phyloP scores from a whole-genome alignment of 1,140 invertebrate genomes.

The Branchinecta lynchi region DNA sequence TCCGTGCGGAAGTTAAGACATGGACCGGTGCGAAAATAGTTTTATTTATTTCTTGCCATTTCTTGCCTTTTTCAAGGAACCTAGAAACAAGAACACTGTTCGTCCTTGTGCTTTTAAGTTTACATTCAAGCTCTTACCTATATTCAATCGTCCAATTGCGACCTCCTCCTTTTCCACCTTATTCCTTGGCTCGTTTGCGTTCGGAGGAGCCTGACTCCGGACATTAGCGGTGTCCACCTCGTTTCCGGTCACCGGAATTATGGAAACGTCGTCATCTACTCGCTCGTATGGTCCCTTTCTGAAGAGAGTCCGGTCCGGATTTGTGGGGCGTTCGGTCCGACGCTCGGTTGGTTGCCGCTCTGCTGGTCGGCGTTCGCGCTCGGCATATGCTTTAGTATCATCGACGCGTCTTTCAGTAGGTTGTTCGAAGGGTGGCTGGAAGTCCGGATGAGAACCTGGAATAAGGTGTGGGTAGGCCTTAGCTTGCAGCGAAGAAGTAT shows the following conservation, averaged over 20 bases:
- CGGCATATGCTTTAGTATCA: no score
- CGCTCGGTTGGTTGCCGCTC: neutral
- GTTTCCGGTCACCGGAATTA: slow-evolving; percentile 32
- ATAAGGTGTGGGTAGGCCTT: slow-evolving; percentile 24
- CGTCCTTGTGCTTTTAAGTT: neutral
- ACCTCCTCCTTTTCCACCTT: slow-evolving; percentile 32
- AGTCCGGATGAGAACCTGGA: slow-evolving; percentile 19
- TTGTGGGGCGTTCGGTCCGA: neutral
- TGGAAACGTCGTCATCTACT: slow-evolving; percentile 31
- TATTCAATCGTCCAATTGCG: slow-evolving; percentile 55
- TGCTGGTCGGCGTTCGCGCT: no score
- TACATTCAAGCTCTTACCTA: slow-evolving; percentile 34
- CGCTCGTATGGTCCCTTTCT: neutral
- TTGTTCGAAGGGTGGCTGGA: slow-evolving; percentile 25
- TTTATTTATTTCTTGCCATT: no score
- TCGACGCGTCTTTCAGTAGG: neutral
- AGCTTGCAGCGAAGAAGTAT: slow-evolving; percentile 26
- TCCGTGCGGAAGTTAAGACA: no score
- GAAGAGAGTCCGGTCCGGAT: neutral
- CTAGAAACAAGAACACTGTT: neutral
- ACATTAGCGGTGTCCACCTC: slow-evolving; percentile 40
- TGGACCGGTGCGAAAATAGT: no score
- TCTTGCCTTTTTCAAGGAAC: no score
- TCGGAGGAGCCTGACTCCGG: slow-evolving; percentile 35
- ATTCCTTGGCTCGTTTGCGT: slow-evolving; percentile 40